Evolutionary conservation across 2,797 vertebrate species (phyloP), one percentile per base, ranked within the genome.

Genomic region (Helostoma temminkii): DNA sequence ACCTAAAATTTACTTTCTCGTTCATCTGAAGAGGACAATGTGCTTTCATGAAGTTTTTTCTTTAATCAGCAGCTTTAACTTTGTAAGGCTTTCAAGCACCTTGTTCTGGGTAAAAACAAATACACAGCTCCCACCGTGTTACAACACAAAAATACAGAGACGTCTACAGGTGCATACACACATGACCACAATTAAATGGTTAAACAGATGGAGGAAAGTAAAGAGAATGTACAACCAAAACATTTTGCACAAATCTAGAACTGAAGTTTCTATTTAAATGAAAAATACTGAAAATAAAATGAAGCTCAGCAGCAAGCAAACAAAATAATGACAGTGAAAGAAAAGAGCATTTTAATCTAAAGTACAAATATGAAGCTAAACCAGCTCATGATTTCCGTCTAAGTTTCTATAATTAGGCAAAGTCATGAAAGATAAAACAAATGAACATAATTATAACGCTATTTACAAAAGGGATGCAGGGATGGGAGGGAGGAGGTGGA

Each of bases 31-130:
- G 25, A 19, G 49, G 16, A 74, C 49, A 57, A 32, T 81, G 79
- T 86, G 82, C 73, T 74, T 54, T 57, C 58, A 66, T 48, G 55
- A 82, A 62, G 21, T 48, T 64, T 82, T 71, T 50, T 80, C 42
- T 75, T 58, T 71, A 53, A 77, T 70, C 85, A 92, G 89, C 90
- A 93, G 90, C 88, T 89, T 86, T 88, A 78, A 86, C 86, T 88
- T 83, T 61, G 55, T 88, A 88, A 91, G 88, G 83, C 90, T 88
- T 88, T 86, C 41, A 78, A 92, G 87, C 90, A 88, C 84, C 82
- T 81, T 76, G 53, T 81, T 82, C 67, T 52, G 62, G 71, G 52
- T 55, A 68, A 60, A 85, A 57, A 39, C 71, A 76, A 76, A 71
- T 53, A 50, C 58, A 83, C 56, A 76, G n/a, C 62, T 65, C 52